A percentile compares a stretch with the other conserved stretches of the same genome.
Conservation (phyloP, 2,888 invertebrate species). For the Mylabris sibirica region DNA sequence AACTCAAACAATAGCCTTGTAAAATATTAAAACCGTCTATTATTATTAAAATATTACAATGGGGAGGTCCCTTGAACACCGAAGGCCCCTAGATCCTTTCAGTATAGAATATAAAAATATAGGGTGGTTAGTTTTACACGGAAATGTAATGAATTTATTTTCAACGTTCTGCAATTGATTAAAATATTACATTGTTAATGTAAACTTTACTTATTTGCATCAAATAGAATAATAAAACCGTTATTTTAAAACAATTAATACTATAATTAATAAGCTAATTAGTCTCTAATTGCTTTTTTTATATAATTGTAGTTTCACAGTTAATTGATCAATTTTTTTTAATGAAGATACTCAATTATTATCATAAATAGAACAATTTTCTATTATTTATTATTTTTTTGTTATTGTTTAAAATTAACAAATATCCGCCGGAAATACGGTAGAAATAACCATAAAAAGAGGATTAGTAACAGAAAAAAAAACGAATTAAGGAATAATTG, state of each 20-base stretch:
- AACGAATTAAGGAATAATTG: not conserved
- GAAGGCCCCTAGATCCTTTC: too few relatives aligned
- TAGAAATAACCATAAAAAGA: slow-evolving; percentile 6
- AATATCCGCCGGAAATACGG: slow-evolving; percentile 14
- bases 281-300: not conserved
- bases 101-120: too few relatives aligned
- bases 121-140: too few relatives aligned
- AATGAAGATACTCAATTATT: not conserved
- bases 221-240: slow-evolving; percentile 3
- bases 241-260: not conserved
- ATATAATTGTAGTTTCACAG: not conserved
- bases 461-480: not conserved
- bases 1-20: too few relatives aligned
- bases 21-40: too few relatives aligned
- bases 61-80: too few relatives aligned
- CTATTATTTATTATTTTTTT: not conserved
- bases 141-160: too few relatives aligned
- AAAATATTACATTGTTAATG: not conserved
- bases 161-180: too few relatives aligned
- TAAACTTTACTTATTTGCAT: not conserved
- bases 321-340: not conserved
- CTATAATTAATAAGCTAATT: not conserved
- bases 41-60: too few relatives aligned
- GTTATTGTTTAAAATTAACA: slow-evolving; percentile 1
- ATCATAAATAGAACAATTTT: not conserved